Base-by-base conservation (phyloP, 2,113 vertebrate species). In the Hipposideros armiger region DNA sequence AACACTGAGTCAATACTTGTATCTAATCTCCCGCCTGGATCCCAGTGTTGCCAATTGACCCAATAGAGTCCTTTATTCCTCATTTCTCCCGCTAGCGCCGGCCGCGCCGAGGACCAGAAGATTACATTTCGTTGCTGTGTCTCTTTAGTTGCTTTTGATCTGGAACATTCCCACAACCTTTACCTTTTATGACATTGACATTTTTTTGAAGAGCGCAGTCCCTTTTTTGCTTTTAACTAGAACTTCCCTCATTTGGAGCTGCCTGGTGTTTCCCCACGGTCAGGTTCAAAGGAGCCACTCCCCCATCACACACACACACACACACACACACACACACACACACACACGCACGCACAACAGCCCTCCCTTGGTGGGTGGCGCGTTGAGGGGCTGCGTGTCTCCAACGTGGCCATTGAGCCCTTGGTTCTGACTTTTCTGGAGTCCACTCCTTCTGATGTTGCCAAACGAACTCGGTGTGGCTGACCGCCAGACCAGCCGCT, bases 21-120 rank as follows among this genome's bases (percentile, higher is more conserved):
- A 73, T 78, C 95, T 94, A 69, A 86, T 83, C 82, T 91, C 62
- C 95, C 32, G 30, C 42, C 89, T 36, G 16, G 90, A 95, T 69
- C 89, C 86, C 69, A 91, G 69, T 91, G 74, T 26, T 70, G 67
- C 88, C 82, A 69, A 91, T 30, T 72, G 76, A 83, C 54, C 82
- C 58, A 72, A 64, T 26, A 42, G 56, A 64, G 66, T 78, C 20
- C 54, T 82, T 88, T 32, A 82, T 15, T 88, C 82, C 60, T 96
- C 85, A 40, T 86, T 58, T 88, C 64, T 83, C 30, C 17, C 3
- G 30, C 54, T 24, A 30, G 54, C 10, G n/a, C 20, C 67, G 81
- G 80, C 11, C 42, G 19, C 54, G 4, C 8, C 7, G 2, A 90
- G 72, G 30, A 85, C 72, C 67, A 60, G 42, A 88, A 88, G 67